Conservation (phyloP, 2,888 invertebrate species). For the Sinelater perroti region DNA sequence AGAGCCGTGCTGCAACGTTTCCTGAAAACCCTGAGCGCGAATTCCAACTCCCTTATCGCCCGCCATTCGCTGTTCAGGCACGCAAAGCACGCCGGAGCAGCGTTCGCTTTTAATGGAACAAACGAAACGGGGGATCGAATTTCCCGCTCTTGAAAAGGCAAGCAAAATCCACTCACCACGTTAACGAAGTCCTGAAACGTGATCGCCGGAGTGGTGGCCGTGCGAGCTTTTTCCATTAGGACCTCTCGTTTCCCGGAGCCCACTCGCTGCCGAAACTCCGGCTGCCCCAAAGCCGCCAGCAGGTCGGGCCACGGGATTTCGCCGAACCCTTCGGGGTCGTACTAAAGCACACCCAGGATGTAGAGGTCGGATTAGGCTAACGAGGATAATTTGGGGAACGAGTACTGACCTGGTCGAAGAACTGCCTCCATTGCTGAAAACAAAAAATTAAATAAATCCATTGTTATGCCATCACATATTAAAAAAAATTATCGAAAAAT, state of each 20-base stretch:
- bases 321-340: conserved; percentile 92
- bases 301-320: conserved; percentile 91
- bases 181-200: conserved; percentile 95
- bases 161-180: conserved; percentile 76
- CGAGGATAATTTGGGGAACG: background rate
- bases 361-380: conserved; percentile 34
- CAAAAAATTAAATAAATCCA: background rate
- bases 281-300: conserved; percentile 70
- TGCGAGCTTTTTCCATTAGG: conserved; percentile 75
- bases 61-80: too few species aligned
- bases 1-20: too few species aligned
- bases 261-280: conserved; percentile 57
- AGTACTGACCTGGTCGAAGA: conserved; percentile 81
- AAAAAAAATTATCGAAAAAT: too few species aligned
- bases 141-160: background rate
- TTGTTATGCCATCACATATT: background rate
- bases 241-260: conserved; percentile 63
- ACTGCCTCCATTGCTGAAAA: conserved; percentile 87
- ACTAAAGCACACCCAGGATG: conserved; percentile 64
- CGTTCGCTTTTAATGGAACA: too few species aligned
- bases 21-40: too few species aligned
- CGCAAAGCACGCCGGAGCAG: too few species aligned
- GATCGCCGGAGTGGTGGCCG: conserved; percentile 77
- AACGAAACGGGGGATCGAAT: too few species aligned
- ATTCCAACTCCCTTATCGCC: too few species aligned